Base-by-base conservation (phyloP, 2,888 invertebrate species). In the Acanthacorydalis orientalis region DNA sequence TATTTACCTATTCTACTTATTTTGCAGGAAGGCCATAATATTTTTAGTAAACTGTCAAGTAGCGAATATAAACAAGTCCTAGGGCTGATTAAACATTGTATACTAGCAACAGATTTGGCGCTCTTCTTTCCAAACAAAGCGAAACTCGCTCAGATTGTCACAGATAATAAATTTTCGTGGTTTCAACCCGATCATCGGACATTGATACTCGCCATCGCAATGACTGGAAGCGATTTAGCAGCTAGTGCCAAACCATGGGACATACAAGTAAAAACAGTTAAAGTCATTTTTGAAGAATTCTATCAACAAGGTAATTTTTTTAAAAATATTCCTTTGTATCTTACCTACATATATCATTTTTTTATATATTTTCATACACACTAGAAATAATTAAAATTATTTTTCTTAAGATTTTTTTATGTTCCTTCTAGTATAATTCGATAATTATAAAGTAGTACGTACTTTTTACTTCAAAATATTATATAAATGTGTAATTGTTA, bases 221-320 rank as follows among this genome's bases (percentile, higher is more conserved):
- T 89, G 88, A 88, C 88, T 0, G 82, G 83, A 0, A 81, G 84
- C 52, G 89, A 89, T 61, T 66, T 89, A 14, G 85, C 86, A 47
- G 86, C 88, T 1, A 82, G 83, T 54, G 80, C 86, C 1, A 89
- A 89, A 60, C 86, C 87, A 1, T 89, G 88, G 87, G 74, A 80
- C 23, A 71, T 84, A 2, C 88, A 89, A 64, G 75, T 78, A 15
- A 76, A 83, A 58, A 85, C 87, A 0, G 87, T 87, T 1, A 75
- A 76, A 58, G 81, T 86, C 7, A 88, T 89, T 47, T 84, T 83
- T 58, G 80, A 84, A 57, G 85, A 86, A 61, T 86, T 86, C 60
- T 86, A 85, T 57, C 79, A 81, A 51, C 84, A 85, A 57, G 78
- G 65, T 4, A 64, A 64, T 47, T 33, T 14, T 63, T 59, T 54